Evolutionary conservation across 2,888 invertebrate species (phyloP), one percentile per base, ranked within the genome.

Genomic region (Luffia ferchaultella): DNA sequence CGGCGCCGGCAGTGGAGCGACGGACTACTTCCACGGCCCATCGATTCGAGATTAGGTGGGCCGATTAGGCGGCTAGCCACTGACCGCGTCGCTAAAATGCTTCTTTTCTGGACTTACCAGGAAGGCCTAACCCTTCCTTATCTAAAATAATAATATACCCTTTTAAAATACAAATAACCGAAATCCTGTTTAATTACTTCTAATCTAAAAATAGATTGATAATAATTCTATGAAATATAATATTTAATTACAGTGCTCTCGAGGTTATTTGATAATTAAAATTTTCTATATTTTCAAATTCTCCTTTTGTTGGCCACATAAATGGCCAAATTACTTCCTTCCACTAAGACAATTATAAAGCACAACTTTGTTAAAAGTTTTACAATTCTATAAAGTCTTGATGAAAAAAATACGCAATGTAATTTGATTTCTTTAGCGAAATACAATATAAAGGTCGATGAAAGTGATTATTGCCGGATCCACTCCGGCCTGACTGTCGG

Each of bases 11-110:
- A 17, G 42, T 43, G 45, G 2, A n/a, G 49, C 44, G 45, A 18
- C 5, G 43, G 30, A 19, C 42, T 46, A 47, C 46, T 46, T 52
- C 56, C 64, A 59, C 65, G 64, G 62, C 65, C 67, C 72, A 74
- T 74, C 72, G 73, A 68, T 67, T 70, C 61, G 61, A 72, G 73
- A 67, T 73, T 73, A 74, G 71, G 71, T 68, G 56, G 52, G 53
- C 62, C 68, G 70, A 75, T 75, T 72, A 73, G 68, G 30, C 30
- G 30, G 30, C 30, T 30, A 3, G 30, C 30, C n/a, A 62, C 58
- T 57, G 62, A 58, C 62, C 60, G 58, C 65, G 65, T 62, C 30
- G 30, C 30, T 30, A 3, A 12, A 30, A 12, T 12, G 30, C 30
- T 30, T 30, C 30, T 30, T 30, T 12, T 30, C 30, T 30, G 3